Conservation (phyloP, 1,140 invertebrate species). For the Apocrypta bakeri region DNA sequence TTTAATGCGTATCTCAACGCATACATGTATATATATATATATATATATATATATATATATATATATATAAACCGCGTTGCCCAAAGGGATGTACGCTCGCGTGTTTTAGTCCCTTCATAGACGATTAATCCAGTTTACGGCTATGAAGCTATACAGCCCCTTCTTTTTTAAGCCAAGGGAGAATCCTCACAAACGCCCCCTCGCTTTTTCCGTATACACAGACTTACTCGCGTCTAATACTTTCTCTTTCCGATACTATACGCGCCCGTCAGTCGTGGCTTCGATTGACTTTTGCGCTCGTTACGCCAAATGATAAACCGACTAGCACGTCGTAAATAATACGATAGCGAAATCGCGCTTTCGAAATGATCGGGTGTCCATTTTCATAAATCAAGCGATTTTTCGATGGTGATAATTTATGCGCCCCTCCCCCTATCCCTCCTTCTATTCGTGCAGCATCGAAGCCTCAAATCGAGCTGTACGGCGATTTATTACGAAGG, state of each 20-base stretch:
- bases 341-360: no score
- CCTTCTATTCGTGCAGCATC: no score
- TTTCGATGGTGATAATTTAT: background rate
- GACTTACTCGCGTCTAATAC: background rate
- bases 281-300: background rate
- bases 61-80: conserved; percentile 50
- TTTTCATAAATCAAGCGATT: background rate
- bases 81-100: conserved; percentile 57
- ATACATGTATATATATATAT: no score
- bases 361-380: background rate
- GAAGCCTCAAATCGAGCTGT: background rate
- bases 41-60: no score
- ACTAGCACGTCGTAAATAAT: background rate
- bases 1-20: no score
- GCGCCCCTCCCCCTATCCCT: no score
- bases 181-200: conserved; percentile 73
- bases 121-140: conserved; percentile 75
- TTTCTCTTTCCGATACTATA: background rate
- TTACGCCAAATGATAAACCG: background rate
- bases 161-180: conserved; percentile 63
- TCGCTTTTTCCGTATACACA: conserved; percentile 21
- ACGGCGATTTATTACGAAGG: background rate
- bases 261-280: background rate
- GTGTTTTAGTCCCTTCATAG: conserved; percentile 70
- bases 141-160: no score